A percentile compares a stretch with the other conserved stretches of the same genome.
phyloP scores from a whole-genome alignment of 2,888 invertebrate genomes.

The Watsonalla binaria region DNA sequence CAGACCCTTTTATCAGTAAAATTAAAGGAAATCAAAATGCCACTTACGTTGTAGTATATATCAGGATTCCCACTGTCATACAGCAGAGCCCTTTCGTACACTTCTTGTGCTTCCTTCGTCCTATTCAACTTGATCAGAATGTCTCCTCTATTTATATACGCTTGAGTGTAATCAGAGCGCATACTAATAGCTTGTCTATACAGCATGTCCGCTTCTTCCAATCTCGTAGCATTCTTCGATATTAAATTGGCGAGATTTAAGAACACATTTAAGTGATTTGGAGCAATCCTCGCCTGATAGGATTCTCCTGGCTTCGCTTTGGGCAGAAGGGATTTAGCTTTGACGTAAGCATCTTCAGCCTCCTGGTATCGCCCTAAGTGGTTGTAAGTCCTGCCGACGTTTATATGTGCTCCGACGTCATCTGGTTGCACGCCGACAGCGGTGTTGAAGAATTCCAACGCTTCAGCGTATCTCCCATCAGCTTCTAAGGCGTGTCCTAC shows the following conservation, averaged over 20 bases:
- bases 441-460: constrained; percentile 93
- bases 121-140: constrained; percentile 96
- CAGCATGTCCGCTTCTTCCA: constrained; percentile 96
- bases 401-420: constrained; percentile 98
- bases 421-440: constrained; percentile 96
- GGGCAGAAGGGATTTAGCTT: constrained; percentile 92
- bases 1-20: background rate
- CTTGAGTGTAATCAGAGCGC: constrained; percentile 97
- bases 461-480: constrained; percentile 83
- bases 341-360: constrained; percentile 95
- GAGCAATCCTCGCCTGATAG: constrained; percentile 96
- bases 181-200: constrained; percentile 98
- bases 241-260: constrained; percentile 96
- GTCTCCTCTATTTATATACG: constrained; percentile 98
- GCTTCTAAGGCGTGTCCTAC: constrained; percentile 97
- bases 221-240: constrained; percentile 92
- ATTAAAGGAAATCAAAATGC: background rate
- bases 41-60: constrained; percentile 94
- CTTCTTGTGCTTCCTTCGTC: constrained; percentile 95
- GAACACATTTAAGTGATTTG: constrained; percentile 97
- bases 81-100: constrained; percentile 93
- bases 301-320: constrained; percentile 96
- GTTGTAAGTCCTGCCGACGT: constrained; percentile 96
- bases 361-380: constrained; percentile 86
- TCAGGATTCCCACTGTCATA: constrained; percentile 97